Evolutionary conservation across 2,113 vertebrate species (phyloP), one percentile per base, ranked within the genome.

Genomic region (Nestor notabilis): DNA sequence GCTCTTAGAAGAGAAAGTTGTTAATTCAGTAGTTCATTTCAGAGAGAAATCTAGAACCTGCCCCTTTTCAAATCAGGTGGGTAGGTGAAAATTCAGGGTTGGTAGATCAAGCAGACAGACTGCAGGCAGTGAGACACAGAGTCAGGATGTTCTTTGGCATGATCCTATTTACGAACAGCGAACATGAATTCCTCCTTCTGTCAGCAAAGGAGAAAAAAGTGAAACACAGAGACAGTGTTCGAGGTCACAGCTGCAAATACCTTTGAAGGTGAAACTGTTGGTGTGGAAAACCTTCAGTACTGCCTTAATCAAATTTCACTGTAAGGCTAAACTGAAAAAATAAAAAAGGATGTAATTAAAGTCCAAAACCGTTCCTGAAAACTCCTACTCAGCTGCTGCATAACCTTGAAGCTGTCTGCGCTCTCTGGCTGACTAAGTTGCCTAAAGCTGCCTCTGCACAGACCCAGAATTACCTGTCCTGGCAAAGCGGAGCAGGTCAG

Each of bases 211-310:
- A 91, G 79, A 90, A 93, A 41, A 76, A 87, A 63, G 23, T 19
- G 65, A 61, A 94, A 79, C 52, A 78, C 44, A 84, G 46, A 58
- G 50, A 52, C 43, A 29, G 33, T 35, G 60, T 86, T 50, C 66
- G 68, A 81, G 60, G 77, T 89, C 83, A 82, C 50, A 79, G 43
- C 76, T 92, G 86, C 65, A 91, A 91, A 92, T 55, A 39, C 60
- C n/a, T 93, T 91, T 87, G 72, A 93, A 93, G 68, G 55, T 65
- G 35, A 93, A 95, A 95, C 11, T 94, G 72, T 66, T 90, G 58
- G 31, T 95, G 72, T 81, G 93, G 93, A 92, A 92, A 95, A 91
- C 41, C 33, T 95, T 92, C 61, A 76, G 31, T 50, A 88, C 16
- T 47, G 10, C 83, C 53, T 90, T 77, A 92, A 86, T 95, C 64